Evolutionary conservation across 2,888 invertebrate genomes (phyloP).

Genomic region (Campoplex nolae): DNA sequence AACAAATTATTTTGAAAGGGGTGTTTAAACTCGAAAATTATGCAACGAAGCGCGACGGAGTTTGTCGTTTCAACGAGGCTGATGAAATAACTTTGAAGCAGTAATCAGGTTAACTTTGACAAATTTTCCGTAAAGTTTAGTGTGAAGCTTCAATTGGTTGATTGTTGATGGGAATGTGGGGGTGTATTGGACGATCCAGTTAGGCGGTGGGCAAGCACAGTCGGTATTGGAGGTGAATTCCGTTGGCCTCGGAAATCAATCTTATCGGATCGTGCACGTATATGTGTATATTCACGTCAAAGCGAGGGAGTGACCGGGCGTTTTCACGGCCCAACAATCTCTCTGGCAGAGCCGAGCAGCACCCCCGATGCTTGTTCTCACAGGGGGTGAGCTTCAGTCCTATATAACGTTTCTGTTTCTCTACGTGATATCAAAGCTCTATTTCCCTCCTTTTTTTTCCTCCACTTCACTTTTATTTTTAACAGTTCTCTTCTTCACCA

Average conservation of each 20-base stretch:
- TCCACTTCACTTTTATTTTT: not conserved
- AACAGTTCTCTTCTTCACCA: not conserved
- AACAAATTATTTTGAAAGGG: not conserved
- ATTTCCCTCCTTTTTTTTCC: not conserved
- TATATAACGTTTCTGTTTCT: slow-evolving; percentile 41
- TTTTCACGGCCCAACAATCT: slow-evolving; percentile 65
- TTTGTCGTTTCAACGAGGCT: not conserved
- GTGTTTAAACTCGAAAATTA: not conserved
- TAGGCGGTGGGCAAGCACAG: slow-evolving; percentile 33
- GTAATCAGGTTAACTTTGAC: not conserved
- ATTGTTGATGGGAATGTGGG: slow-evolving; percentile 1
- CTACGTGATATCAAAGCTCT: slow-evolving; percentile 46
- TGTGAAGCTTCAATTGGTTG: slow-evolving; percentile 1
- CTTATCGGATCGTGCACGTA: slow-evolving; percentile 51
- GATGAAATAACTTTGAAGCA: not conserved
- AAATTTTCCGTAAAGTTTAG: not conserved
- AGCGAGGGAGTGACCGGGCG: slow-evolving; percentile 59
- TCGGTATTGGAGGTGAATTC: slow-evolving; percentile 47
- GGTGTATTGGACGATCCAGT: slow-evolving; percentile 30
- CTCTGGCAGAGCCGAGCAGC: slow-evolving; percentile 45
- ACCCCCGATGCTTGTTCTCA: slow-evolving; percentile 37
- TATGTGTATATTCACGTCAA: not conserved
- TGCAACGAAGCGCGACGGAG: not conserved
- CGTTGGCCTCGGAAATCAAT: slow-evolving; percentile 67
- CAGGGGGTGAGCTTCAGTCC: slow-evolving; percentile 32